phyloP scores from a whole-genome alignment of 2,888 invertebrate genomes.

The Portevinia maculata region DNA sequence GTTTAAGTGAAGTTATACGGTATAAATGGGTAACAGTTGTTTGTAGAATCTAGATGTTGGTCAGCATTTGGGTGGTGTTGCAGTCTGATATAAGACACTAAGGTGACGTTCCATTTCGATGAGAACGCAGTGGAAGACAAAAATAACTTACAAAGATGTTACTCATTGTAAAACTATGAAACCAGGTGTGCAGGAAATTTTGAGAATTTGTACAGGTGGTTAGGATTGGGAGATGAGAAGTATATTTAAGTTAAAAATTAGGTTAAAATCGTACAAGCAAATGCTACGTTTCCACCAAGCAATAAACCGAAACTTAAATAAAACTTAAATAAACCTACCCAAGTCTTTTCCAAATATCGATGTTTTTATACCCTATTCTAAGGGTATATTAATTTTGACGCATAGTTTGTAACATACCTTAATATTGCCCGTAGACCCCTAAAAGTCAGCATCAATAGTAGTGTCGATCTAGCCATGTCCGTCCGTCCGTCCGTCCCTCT shows the following conservation, averaged over 20 bases:
- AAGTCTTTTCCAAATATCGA: no score
- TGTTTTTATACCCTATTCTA: no score
- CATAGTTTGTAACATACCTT: no score
- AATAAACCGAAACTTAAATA: no score
- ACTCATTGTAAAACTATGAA: background rate
- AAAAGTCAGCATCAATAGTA: no score
- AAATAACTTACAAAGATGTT: background rate
- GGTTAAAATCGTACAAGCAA: no score
- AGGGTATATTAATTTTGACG: no score
- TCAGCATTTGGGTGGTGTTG: slow-evolving; percentile 41
- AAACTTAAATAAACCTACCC: no score
- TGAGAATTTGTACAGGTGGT: background rate
- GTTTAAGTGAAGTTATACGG: slow-evolving; percentile 32
- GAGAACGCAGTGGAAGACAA: slow-evolving; percentile 8
- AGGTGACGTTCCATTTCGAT: background rate
- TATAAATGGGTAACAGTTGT: slow-evolving; percentile 26
- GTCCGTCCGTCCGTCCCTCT: no score
- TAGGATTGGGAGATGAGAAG: background rate
- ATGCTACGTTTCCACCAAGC: no score
- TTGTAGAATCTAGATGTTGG: slow-evolving; percentile 30
- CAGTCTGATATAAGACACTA: slow-evolving; percentile 14
- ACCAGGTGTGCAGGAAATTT: background rate
- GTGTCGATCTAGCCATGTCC: no score
- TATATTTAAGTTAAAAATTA: background rate
- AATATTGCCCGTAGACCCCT: no score